These are phyloP conservation scores for Archips crataeganus DNA, from an alignment of 2,888 invertebrate species.

Conservation along the genomic window DNA sequence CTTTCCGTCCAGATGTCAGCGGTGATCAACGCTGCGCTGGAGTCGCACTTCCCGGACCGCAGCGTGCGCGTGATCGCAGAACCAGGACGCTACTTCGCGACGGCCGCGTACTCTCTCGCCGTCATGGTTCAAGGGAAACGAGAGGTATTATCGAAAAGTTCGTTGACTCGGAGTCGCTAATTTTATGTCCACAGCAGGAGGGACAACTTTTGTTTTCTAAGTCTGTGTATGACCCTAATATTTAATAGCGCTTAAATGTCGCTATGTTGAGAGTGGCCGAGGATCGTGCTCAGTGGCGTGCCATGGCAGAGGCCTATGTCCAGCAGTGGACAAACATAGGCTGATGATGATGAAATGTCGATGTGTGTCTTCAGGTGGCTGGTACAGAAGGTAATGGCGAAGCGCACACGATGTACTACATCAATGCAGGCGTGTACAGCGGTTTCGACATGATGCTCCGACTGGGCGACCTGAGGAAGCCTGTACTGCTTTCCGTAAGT, in stretches of 20 bases:
- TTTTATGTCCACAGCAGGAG: too few species aligned
- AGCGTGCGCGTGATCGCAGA: conserved; percentile 95
- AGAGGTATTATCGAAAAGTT: conserved; percentile 54
- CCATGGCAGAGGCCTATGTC: too few species aligned
- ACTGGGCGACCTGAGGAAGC: neutral
- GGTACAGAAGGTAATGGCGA: conserved; percentile 48
- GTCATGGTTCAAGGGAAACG: conserved; percentile 90
- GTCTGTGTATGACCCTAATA: too few species aligned
- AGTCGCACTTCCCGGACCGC: conserved; percentile 91
- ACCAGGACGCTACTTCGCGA: conserved; percentile 98
- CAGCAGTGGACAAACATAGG: too few species aligned
- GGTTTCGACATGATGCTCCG: conserved; percentile 90
- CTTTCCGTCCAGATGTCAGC: conserved; percentile 87
- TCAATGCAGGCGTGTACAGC: conserved; percentile 99
- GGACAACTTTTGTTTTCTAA: too few species aligned
- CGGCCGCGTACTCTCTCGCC: conserved; percentile 96
- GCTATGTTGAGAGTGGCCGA: too few species aligned
- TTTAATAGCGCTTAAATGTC: too few species aligned
- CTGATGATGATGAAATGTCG: too few species aligned
- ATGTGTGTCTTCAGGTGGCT: neutral
- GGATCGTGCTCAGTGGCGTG: too few species aligned
- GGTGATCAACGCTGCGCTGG: conserved; percentile 92
- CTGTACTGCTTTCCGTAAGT: neutral
- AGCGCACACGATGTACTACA: conserved; percentile 94
- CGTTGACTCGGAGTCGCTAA: too few species aligned